Evolutionary conservation across 2,113 vertebrate species (phyloP), one percentile per base, ranked within the genome.

Genomic region (Oncorhynchus clarkii): DNA sequence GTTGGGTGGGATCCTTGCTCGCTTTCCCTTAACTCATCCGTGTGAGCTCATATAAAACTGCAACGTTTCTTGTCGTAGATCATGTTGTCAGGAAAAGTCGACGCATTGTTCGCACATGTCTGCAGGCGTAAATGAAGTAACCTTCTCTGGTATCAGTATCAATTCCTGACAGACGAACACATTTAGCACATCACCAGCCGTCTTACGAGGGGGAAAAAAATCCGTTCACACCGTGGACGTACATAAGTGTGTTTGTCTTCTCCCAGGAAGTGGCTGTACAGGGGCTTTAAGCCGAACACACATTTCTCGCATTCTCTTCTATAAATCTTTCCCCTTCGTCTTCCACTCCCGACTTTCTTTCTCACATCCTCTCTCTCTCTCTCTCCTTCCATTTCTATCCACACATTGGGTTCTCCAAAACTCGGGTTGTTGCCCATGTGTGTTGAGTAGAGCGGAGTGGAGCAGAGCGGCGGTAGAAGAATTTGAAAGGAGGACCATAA

Each of bases 401-500:
- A 60, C 74, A 9, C 59, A 14, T 64, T 54, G 4, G 51, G 51
- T 1, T 54, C 51, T 54, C 73, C 86, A 72, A 31, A 13, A 76
- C 82, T 80, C 74, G 24, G 75, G 82, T 68, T 78, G 64, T 75
- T 27, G 9, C 77, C 77, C 77, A 75, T 62, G 67, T 77, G 83
- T 81, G 54, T 74, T 80, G 75, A 75, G 51, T 18, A 18, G 14
- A 54, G 51, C 51, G 16, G 39, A 45, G 39, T 45, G 39, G 51
- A 54, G 51, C 51, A 18, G 51, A 14, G 51, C 80, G 68, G 72
- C 77, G 80, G 80, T 80, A 74, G 88, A 87, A 78, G 70, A 83
- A 88, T 90, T 88, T 82, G 81, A 86, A 85, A 83, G 76, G 79
- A 70, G 78, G 75, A 83, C 88, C 87, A 88, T 93, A 92, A 94